A percentile compares a stretch with the other conserved stretches of the same genome.
phyloP scores from a whole-genome alignment of 2,888 invertebrate species.

The Polymixis flavicincta region DNA sequence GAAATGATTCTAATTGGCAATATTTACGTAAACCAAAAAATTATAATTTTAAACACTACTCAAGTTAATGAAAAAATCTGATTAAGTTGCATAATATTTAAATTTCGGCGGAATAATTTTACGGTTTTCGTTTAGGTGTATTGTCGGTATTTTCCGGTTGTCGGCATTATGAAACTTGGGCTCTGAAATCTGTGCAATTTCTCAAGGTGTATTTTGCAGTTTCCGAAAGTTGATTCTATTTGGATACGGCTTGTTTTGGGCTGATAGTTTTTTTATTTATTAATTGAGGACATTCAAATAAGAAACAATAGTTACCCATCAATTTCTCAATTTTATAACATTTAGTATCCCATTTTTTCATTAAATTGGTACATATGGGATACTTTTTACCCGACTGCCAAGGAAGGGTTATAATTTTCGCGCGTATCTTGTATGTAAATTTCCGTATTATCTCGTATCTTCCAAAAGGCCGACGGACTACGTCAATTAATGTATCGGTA shows the following conservation, averaged over 20 bases:
- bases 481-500: no score
- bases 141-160: slow-evolving; percentile 41
- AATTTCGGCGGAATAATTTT: slow-evolving; percentile 48
- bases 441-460: no score
- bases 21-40: slow-evolving; percentile 45
- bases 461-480: no score
- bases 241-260: slow-evolving; percentile 20
- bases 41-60: slow-evolving; percentile 41
- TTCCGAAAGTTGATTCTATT: slow-evolving; percentile 42
- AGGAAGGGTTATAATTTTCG: no score
- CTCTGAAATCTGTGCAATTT: slow-evolving; percentile 50
- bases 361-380: no score
- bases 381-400: no score
- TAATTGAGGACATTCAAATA: neutral
- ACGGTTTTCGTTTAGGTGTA: slow-evolving; percentile 50
- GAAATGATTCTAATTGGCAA: slow-evolving; percentile 20
- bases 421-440: no score
- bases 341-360: neutral
- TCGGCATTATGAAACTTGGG: slow-evolving; percentile 41
- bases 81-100: slow-evolving; percentile 52
- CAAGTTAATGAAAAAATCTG: slow-evolving; percentile 30
- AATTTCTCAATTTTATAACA: neutral
- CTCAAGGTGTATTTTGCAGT: slow-evolving; percentile 51
- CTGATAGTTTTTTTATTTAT: neutral
- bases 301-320: neutral